These are phyloP conservation scores for Proterorhinus semilunaris DNA, from an alignment of 2,113 vertebrate species.

Conservation along the genomic window DNA sequence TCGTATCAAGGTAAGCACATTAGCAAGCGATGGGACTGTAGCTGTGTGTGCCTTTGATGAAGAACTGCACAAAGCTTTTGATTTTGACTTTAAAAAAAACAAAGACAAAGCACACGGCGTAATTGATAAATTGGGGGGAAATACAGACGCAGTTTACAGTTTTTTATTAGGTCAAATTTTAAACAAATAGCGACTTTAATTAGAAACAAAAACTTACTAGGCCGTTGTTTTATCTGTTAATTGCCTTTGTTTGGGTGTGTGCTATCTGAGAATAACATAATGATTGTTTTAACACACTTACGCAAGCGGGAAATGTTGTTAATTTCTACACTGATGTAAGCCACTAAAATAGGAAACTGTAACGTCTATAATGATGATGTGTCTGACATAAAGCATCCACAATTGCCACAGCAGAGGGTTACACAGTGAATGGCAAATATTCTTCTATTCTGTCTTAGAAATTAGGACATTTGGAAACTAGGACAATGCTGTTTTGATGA, in stretches of 20 bases:
- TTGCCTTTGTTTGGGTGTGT: slow-evolving; percentile 55
- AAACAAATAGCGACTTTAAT: slow-evolving; percentile 59
- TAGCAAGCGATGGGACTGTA: slow-evolving; percentile 51
- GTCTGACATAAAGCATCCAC: not conserved
- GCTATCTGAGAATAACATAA: slow-evolving; percentile 43
- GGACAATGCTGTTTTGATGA: slow-evolving; percentile 36
- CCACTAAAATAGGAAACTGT: slow-evolving; percentile 16
- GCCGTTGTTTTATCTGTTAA: slow-evolving; percentile 61
- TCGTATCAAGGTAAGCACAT: slow-evolving; percentile 72
- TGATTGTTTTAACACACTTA: slow-evolving; percentile 27
- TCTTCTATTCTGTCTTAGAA: slow-evolving; percentile 29
- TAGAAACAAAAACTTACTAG: slow-evolving; percentile 50
- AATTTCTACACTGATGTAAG: slow-evolving; percentile 29
- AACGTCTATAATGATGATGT: not conserved
- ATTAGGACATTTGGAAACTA: slow-evolving; percentile 31
- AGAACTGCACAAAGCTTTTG: slow-evolving; percentile 42
- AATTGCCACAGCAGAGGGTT: not conserved
- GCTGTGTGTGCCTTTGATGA: slow-evolving; percentile 47
- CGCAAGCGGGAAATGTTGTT: slow-evolving; percentile 21
- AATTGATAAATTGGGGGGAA: slow-evolving; percentile 47
- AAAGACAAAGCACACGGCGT: slow-evolving; percentile 33
- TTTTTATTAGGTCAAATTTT: slow-evolving; percentile 63
- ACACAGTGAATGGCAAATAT: slow-evolving; percentile 21
- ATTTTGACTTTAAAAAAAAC: slow-evolving; percentile 28
- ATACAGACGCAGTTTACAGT: slow-evolving; percentile 42